phyloP scores from a whole-genome alignment of 1,140 invertebrate genomes.

The Drosophila guanche region DNA sequence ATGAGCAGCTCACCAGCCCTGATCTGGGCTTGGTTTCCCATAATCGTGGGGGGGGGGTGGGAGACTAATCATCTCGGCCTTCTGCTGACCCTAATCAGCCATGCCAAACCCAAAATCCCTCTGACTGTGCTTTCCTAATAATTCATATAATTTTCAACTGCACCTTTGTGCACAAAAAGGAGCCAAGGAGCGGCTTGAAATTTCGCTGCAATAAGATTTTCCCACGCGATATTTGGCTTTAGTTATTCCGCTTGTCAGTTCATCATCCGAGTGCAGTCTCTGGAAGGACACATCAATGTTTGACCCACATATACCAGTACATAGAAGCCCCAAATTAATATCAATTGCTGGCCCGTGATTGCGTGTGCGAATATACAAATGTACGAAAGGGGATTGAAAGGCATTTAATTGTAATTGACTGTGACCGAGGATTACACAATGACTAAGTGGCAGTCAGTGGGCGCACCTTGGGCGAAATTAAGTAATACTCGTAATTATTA shows the following conservation, averaged over 20 bases:
- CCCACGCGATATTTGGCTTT: slow-evolving; percentile 54
- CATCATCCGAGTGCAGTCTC: not conserved
- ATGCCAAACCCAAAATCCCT: slow-evolving; percentile 31
- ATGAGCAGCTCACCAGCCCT: not conserved
- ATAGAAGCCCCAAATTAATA: slow-evolving; percentile 49
- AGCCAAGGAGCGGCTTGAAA: slow-evolving; percentile 22
- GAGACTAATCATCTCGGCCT: slow-evolving; percentile 15
- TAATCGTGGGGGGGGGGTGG: too few relatives aligned
- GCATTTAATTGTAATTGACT: slow-evolving; percentile 65
- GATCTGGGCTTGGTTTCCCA: slow-evolving; percentile 31
- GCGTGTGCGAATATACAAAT: slow-evolving; percentile 48
- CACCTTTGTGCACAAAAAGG: slow-evolving; percentile 34
- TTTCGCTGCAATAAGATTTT: slow-evolving; percentile 45
- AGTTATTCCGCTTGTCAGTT: slow-evolving; percentile 16
- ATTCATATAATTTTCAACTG: slow-evolving; percentile 61
- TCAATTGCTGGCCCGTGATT: slow-evolving; percentile 53
- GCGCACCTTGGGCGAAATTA: slow-evolving; percentile 40
- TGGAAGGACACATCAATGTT: too few relatives aligned
- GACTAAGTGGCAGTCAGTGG: slow-evolving; percentile 44
- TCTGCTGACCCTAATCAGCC: slow-evolving; percentile 42
- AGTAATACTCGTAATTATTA: slow-evolving; percentile 52
- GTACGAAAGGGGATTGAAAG: slow-evolving; percentile 50
- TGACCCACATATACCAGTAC: too few relatives aligned
- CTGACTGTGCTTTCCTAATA: slow-evolving; percentile 5
- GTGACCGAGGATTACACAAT: slow-evolving; percentile 60